Evolutionary conservation across 2,113 vertebrate species (phyloP), one percentile per base, ranked within the genome.

Genomic region (Cynopterus brachyotis): DNA sequence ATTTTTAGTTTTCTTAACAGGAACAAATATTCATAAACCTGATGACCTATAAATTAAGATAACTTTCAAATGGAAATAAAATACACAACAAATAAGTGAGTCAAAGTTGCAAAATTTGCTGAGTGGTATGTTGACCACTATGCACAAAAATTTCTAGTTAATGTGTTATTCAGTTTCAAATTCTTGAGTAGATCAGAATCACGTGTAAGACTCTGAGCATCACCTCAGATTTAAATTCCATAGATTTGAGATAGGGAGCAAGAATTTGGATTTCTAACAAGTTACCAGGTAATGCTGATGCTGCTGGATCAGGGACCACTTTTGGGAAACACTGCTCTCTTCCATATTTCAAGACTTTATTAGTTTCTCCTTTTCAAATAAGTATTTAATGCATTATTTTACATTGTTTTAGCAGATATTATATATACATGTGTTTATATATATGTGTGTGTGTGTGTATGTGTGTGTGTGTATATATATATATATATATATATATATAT

Each of bases 211-310:
- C 5, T 80, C 26, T 79, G 19, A 24, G 2, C 3, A 5, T 32
- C 11, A 28, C 6, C 26, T 79, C 35, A 79, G 19, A 84, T 45
- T 64, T 5, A 79, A 15, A 30, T 84, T 79, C 30, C 0, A 20
- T 64, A 47, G 5, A 4, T 59, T 53, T 59, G 50, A 2, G 3
- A 2, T 40, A 0, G 1, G 12, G 9, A 37, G 1, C 5, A 57
- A 69, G 9, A n/a, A 24, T 80, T 80, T 72, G 12, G 3, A 89
- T 89, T 93, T 89, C 42, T 40, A 40, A n/a, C 2, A 59, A 45
- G 62, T 75, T 69, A 20, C n/a, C 1, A 28, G 4, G 9, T 78
- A 55, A 76, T 19, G 0, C 12, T 8, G 5, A 70, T 57, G 13
- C 42, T 60, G 9, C 50, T 35, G 1, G 35, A 37, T 69, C 24